phyloP scores from a whole-genome alignment of 2,113 vertebrate species.

The Bothrops jararaca region DNA sequence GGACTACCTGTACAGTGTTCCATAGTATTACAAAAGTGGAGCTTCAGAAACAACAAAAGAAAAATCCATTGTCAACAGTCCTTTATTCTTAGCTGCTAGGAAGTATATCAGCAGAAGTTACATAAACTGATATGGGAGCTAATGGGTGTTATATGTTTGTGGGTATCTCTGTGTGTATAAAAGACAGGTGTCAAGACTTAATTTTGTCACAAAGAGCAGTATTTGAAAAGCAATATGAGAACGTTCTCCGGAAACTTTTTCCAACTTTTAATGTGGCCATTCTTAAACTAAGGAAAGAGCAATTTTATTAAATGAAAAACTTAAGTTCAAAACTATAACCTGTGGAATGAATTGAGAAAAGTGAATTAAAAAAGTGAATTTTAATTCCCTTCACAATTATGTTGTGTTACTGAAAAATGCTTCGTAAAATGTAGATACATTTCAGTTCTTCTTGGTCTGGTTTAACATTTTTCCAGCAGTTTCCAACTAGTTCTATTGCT shows the following conservation, averaged over 20 bases:
- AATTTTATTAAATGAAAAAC: background rate
- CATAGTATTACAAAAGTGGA: background rate
- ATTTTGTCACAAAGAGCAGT: background rate
- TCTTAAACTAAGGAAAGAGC: background rate
- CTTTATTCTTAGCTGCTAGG: background rate
- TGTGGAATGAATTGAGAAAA: background rate
- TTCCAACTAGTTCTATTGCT: background rate
- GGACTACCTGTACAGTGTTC: background rate
- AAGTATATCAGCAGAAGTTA: background rate
- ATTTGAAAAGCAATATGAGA: background rate
- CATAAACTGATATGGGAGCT: background rate
- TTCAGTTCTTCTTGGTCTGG: background rate
- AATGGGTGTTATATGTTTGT: too few relatives aligned
- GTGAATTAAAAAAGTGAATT: background rate
- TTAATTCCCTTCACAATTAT: background rate
- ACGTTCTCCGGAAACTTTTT: background rate
- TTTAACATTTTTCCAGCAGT: background rate
- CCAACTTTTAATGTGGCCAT: background rate
- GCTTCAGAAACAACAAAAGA: background rate
- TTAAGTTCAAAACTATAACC: background rate
- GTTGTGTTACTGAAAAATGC: background rate
- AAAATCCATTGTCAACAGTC: background rate
- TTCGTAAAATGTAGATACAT: background rate
- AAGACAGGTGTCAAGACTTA: background rate
- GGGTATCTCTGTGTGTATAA: too few relatives aligned